A percentile compares a stretch with the other conserved stretches of the same genome.
Evolutionary conservation across 1,140 invertebrate genomes (phyloP).

Genomic region (Hesperophylax magnus): DNA sequence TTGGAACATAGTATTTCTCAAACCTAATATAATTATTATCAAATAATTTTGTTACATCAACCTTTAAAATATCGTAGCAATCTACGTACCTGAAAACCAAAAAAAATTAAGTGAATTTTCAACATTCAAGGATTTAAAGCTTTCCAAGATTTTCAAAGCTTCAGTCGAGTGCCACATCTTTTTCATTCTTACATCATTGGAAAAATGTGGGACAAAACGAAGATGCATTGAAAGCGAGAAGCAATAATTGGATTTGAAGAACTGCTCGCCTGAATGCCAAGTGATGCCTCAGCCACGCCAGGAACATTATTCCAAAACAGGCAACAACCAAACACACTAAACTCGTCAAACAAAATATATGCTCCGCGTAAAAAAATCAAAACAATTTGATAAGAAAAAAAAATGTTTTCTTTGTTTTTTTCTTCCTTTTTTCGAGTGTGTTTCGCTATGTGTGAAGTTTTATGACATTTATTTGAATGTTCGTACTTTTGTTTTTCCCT

Average conservation of each 20-base stretch:
- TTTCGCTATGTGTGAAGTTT: neutral
- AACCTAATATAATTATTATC: too few species aligned
- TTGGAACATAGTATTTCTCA: too few species aligned
- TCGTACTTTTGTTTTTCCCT: conserved; percentile 30
- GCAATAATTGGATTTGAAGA: conserved; percentile 59
- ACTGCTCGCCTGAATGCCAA: conserved; percentile 56
- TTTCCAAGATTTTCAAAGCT: too few species aligned
- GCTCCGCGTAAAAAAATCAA: neutral
- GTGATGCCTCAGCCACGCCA: conserved; percentile 29
- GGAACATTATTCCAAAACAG: conserved; percentile 10
- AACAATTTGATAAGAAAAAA: neutral
- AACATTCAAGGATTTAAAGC: too few species aligned
- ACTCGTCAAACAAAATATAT: neutral
- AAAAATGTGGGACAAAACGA: conserved; percentile 57
- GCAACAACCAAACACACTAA: neutral
- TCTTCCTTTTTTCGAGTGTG: neutral
- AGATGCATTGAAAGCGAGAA: conserved; percentile 57
- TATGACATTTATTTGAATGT: conserved; percentile 17
- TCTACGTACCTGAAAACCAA: too few species aligned
- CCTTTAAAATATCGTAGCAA: too few species aligned
- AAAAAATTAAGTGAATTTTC: too few species aligned
- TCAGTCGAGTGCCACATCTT: too few species aligned
- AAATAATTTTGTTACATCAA: too few species aligned
- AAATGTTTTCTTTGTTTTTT: neutral
- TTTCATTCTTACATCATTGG: neutral